Evolutionary conservation across 2,888 invertebrate species (phyloP).

Genomic region (Bombyx huttoni): DNA sequence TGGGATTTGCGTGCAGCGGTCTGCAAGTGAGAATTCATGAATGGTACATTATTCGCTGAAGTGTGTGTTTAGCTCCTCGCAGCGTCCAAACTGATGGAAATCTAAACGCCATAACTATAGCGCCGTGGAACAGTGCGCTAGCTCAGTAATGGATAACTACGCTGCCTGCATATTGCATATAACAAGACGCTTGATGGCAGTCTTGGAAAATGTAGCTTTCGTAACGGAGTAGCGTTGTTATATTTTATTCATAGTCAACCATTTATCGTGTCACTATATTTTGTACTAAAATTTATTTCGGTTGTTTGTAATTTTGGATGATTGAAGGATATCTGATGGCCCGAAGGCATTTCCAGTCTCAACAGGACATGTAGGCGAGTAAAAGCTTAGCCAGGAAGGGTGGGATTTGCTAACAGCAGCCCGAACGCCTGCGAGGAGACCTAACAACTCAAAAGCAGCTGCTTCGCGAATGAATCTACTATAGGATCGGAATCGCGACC

Average conservation of each 20-base stretch:
- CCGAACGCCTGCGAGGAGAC: no score
- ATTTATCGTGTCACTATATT: not conserved
- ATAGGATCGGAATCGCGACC: no score
- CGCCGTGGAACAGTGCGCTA: conserved; percentile 35
- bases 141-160: conserved; percentile 26
- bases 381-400: no score
- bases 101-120: conserved; percentile 41
- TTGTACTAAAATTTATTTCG: no score
- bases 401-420: no score
- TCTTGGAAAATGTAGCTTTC: not conserved
- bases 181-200: conserved; percentile 17
- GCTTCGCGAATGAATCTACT: no score
- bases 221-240: not conserved
- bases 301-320: no score
- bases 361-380: no score
- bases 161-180: conserved; percentile 13
- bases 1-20: conserved; percentile 41
- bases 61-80: conserved; percentile 26
- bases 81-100: conserved; percentile 37
- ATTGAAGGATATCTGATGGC: no score
- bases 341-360: no score
- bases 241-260: not conserved
- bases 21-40: conserved; percentile 26
- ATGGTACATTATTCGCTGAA: conserved; percentile 27
- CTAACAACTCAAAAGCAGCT: no score